Conservation (phyloP, 1,140 invertebrate species). For the Sycophila sp. region DNA sequence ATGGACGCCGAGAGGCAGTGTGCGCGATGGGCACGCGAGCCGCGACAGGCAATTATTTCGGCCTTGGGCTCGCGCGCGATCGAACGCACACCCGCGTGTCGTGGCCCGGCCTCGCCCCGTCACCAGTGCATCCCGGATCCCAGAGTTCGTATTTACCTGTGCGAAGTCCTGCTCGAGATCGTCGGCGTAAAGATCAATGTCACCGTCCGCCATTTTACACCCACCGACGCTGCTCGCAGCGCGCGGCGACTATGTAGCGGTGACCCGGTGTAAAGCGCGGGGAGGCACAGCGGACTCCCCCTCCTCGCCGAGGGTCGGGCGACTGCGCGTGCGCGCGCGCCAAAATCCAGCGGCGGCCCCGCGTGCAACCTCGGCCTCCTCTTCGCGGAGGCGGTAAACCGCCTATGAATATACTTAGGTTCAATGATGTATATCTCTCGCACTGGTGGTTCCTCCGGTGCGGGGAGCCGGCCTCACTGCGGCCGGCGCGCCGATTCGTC, state of each 20-base stretch:
- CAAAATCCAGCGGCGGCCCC: too few relatives aligned
- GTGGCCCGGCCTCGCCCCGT: neutral
- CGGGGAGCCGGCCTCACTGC: too few relatives aligned
- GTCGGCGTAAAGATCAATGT: slow-evolving; percentile 96
- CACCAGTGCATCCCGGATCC: too few relatives aligned
- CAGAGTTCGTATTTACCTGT: slow-evolving; percentile 70
- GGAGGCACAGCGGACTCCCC: neutral
- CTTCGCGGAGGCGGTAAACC: too few relatives aligned
- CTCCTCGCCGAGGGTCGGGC: neutral
- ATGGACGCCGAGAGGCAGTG: slow-evolving; percentile 21
- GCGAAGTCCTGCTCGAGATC: slow-evolving; percentile 96
- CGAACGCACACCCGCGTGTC: neutral
- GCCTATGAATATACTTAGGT: too few relatives aligned
- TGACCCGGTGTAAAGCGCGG: neutral
- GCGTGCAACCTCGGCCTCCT: too few relatives aligned
- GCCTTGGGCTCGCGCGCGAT: neutral
- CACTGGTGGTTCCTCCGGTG: too few relatives aligned
- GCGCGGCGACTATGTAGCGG: neutral
- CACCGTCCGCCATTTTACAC: slow-evolving; percentile 91
- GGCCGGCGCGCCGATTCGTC: too few relatives aligned
- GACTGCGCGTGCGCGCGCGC: neutral
- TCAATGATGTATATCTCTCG: too few relatives aligned
- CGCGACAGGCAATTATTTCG: slow-evolving; percentile 15
- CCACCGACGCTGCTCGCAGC: slow-evolving; percentile 55
- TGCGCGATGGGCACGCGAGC: neutral